Evolutionary conservation across 2,888 invertebrate genomes (phyloP).

Genomic region (Calliphora vomitoria): DNA sequence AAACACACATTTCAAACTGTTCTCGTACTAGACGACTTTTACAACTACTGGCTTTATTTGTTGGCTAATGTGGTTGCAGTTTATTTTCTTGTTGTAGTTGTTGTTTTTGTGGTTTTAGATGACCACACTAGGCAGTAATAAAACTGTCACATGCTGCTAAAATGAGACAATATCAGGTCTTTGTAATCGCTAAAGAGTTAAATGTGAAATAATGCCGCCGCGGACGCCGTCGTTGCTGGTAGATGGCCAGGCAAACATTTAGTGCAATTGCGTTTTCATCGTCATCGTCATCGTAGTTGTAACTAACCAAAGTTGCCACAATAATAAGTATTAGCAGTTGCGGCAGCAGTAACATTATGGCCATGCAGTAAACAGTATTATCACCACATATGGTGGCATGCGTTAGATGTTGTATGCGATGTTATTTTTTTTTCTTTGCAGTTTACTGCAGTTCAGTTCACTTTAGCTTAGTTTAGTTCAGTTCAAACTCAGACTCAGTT

Average conservation of each 20-base stretch:
- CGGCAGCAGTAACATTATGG: conserved; percentile 41
- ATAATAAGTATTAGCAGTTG: conserved; percentile 38
- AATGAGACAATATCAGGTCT: conserved; percentile 80
- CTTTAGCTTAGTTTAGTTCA: conserved; percentile 42
- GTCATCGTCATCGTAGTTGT: conserved; percentile 24
- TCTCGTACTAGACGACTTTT: conserved; percentile 10
- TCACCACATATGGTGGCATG: conserved; percentile 73
- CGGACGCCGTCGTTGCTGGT: conserved; percentile 18
- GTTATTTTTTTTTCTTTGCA: conserved; percentile 24
- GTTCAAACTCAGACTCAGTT: neutral
- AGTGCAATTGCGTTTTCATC: conserved; percentile 15
- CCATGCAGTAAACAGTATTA: conserved; percentile 56
- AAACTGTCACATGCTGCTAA: conserved; percentile 80
- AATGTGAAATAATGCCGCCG: conserved; percentile 73
- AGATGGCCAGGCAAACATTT: conserved; percentile 53
- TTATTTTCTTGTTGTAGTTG: conserved; percentile 3
- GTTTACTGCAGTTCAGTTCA: conserved; percentile 8
- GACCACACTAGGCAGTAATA: conserved; percentile 78
- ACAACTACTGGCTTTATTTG: conserved; percentile 43
- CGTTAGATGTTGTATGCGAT: conserved; percentile 68
- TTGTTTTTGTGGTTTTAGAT: conserved; percentile 34
- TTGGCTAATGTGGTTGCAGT: conserved; percentile 38
- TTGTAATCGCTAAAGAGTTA: conserved; percentile 72
- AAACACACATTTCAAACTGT: neutral
- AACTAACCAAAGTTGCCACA: conserved; percentile 47